Base-by-base conservation (phyloP, 2,888 invertebrate genomes). In the Sepiola atlantica region DNA sequence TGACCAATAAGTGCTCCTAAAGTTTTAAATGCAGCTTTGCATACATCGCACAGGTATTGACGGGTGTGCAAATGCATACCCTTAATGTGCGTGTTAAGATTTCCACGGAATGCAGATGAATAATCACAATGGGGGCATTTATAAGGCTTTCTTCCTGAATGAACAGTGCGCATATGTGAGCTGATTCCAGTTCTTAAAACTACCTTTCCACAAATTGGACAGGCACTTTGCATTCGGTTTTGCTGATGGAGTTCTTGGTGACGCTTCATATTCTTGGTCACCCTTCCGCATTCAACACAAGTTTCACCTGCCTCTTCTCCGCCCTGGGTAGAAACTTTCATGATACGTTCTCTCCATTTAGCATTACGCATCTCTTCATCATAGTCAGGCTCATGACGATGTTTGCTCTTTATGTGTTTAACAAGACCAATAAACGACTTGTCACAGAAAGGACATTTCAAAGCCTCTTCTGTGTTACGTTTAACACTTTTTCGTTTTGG, bases 81-180 rank as follows among this genome's bases (percentile, higher is more conserved):
- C 95, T 96, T 96, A 94, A 97, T 96, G 95, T 97, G 97, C 57
- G 97, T 97, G 95, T 97, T 97, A 35, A 97, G 95, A 94, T 97
- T 97, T 18, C 97, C 97, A 35, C 96, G 95, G 95, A 96, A 97
- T 94, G 97, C 96, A 61, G 97, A 97, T 28, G 96, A 96, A 94
- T 97, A 97, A 94, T 97, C 97, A 95, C 97, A 97, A 95, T 97
- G 96, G 24, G 97, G 97, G 95, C 97, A 97, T 94, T 97, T 96
- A 95, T 97, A 96, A 61, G 97, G 97, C 93, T 96, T 96, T 24
- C 96, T 95, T n/a, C 97, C 97, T 94, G 97, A 97, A 95, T 97
- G 97, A 12, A 97, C 97, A 28, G 96, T 97, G 91, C 96, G 95
- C 96, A 97, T 97, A 95, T 97, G 97, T 55, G 96, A 96, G 94